Percentiles rank a stretch among this genome's conserved stretches.
phyloP scores from a whole-genome alignment of 2,113 vertebrate genomes.

The Ahaetulla prasina region DNA sequence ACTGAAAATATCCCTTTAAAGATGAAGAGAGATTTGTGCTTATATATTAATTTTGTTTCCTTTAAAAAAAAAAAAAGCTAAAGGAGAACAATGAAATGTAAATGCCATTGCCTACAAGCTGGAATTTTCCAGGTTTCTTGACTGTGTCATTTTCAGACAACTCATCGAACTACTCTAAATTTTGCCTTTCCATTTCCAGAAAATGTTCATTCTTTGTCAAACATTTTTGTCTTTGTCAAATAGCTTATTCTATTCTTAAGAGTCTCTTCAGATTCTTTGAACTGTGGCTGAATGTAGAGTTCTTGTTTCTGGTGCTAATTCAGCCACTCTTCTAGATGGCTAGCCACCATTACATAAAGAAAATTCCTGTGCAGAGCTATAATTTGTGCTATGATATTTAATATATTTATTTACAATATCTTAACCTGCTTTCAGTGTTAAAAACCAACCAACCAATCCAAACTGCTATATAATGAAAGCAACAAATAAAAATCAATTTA shows the following conservation, averaged over 20 bases:
- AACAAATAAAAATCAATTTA: background rate
- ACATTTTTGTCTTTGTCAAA: background rate
- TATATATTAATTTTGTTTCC: background rate
- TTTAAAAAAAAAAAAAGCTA: background rate
- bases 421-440: background rate
- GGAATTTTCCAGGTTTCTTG: background rate
- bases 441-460: background rate
- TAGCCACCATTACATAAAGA: background rate
- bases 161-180: background rate
- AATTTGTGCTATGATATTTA: background rate
- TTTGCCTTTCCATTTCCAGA: background rate
- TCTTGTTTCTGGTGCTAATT: background rate
- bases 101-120: background rate
- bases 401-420: background rate
- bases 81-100: background rate
- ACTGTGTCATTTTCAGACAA: background rate
- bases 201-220: background rate
- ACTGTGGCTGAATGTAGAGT: background rate
- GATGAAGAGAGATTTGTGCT: background rate
- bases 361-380: background rate
- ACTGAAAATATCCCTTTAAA: background rate
- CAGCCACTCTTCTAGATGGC: background rate
- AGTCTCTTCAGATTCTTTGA: background rate
- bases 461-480: background rate
- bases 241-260: background rate